Evolutionary conservation across 2,113 vertebrate species (phyloP).

Genomic region (Muntiacus reevesi): DNA sequence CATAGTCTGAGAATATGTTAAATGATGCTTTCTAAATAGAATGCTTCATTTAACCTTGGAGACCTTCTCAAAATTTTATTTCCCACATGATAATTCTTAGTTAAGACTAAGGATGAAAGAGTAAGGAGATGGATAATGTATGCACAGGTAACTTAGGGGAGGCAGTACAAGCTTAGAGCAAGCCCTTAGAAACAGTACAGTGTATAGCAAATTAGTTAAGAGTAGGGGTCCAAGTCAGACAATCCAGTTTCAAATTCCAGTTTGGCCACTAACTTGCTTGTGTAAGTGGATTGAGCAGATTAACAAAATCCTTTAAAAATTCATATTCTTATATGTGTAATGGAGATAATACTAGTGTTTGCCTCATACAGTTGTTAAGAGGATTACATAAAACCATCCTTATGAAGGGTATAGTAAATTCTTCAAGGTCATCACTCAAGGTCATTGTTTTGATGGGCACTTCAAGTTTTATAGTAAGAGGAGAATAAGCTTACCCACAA

Average conservation of each 20-base stretch:
- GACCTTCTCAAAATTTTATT: conserved; percentile 38
- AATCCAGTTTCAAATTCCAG: not conserved
- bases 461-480: not conserved
- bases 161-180: not conserved
- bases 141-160: not conserved
- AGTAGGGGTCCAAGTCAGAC: not conserved
- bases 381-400: not conserved
- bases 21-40: conserved; percentile 53
- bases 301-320: conserved; percentile 16
- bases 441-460: not conserved
- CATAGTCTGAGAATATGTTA: conserved; percentile 10
- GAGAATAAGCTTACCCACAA: not conserved
- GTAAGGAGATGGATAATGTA: not conserved
- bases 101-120: not conserved
- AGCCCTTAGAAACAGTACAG: not conserved
- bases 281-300: not conserved
- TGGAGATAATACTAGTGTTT: not conserved
- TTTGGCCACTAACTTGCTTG: not conserved
- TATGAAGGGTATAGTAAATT: not conserved
- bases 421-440: not conserved
- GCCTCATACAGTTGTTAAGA: not conserved
- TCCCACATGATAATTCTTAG: conserved; percentile 21
- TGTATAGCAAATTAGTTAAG: not conserved
- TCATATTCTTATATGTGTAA: not conserved
- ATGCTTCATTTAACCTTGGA: conserved; percentile 44